Evolutionary conservation across 2,797 vertebrate species (phyloP), one percentile per base, ranked within the genome.

Genomic region (Microctenopoma lineatum): DNA sequence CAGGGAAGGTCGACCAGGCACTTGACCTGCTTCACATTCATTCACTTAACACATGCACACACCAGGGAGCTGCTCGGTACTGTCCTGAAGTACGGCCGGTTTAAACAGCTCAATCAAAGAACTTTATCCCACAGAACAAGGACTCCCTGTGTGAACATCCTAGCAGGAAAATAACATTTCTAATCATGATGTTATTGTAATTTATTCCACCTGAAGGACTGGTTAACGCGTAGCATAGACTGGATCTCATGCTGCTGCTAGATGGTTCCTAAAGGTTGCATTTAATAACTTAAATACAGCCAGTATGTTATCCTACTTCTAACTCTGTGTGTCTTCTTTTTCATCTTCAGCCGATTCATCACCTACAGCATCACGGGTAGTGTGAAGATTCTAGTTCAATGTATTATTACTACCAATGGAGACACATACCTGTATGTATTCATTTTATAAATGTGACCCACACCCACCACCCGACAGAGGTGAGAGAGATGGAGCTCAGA

Each of bases 11-110:
- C 51, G 45, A 63, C 26, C 2, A 18, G 54, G 42, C 63, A 50
- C 73, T 75, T 73, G 65, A 76, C 76, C 73, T 59, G 59, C 36
- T 74, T 41, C 27, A 42, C 50, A 45, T 66, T 65, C 66, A 62
- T 4, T 32, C 29, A 46, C 52, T 25, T 21, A 2, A 44, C 50
- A 54, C 56, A 50, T 21, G 21, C 39, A 38, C 50, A 56, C 50
- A 27, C 21, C 38, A 46, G 46, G 44, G 42, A 38, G 44, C 42
- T 50, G 46, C 18, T 36, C 8, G n/a, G 41, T 27, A 42, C 54
- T 27, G 45, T 58, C 34, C 18, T 12, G 7, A 5, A 14, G 11
- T 13, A n/a, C 4, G 1, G 46, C 1, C 27, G 8, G 3, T 39
- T 41, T 21, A 7, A 66, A 10, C 12, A n/a, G 41, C 47, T 54